Percentiles rank a stretch among this genome's conserved stretches.
These are phyloP conservation scores for Panonychus citri DNA, from an alignment of 1,140 invertebrate species.

Conservation along the genomic window DNA sequence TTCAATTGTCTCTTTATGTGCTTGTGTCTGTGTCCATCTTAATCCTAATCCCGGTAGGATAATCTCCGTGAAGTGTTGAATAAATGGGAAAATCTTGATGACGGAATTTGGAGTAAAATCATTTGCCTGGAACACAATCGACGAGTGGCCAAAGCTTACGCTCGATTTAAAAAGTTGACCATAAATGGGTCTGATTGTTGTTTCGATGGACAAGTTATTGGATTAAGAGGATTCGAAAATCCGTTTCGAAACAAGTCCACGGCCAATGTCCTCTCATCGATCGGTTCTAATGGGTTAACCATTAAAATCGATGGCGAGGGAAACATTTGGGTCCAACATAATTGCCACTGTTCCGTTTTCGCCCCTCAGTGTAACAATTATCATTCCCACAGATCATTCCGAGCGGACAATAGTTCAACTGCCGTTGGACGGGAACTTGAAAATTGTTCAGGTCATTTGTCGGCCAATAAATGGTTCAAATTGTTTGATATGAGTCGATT, in stretches of 20 bases:
- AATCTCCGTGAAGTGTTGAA: constrained; percentile 81
- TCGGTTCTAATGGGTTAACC: constrained; percentile 40
- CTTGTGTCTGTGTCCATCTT: too few relatives aligned
- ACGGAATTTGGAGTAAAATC: constrained; percentile 92
- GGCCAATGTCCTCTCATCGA: constrained; percentile 67
- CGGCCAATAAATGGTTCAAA: constrained; percentile 77
- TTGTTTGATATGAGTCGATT: constrained; percentile 84
- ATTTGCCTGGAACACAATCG: constrained; percentile 79
- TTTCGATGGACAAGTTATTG: constrained; percentile 71
- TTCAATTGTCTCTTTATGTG: too few relatives aligned
- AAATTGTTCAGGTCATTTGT: constrained; percentile 42
- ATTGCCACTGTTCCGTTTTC: constrained; percentile 47
- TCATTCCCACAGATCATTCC: neutral
- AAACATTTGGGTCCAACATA: constrained; percentile 72
- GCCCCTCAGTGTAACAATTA: constrained; percentile 57
- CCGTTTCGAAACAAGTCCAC: constrained; percentile 74
- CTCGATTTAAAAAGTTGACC: constrained; percentile 68
- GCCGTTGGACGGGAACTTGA: constrained; percentile 63
- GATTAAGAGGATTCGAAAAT: constrained; percentile 62
- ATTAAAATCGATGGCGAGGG: constrained; percentile 87
- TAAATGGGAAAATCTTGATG: constrained; percentile 87
- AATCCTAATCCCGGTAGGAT: too few relatives aligned
- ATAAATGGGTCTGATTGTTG: constrained; percentile 87
- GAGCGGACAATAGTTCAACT: neutral
- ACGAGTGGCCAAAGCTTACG: constrained; percentile 80